phyloP scores from a whole-genome alignment of 1,140 invertebrate species.

The Drosophila novamexicana region DNA sequence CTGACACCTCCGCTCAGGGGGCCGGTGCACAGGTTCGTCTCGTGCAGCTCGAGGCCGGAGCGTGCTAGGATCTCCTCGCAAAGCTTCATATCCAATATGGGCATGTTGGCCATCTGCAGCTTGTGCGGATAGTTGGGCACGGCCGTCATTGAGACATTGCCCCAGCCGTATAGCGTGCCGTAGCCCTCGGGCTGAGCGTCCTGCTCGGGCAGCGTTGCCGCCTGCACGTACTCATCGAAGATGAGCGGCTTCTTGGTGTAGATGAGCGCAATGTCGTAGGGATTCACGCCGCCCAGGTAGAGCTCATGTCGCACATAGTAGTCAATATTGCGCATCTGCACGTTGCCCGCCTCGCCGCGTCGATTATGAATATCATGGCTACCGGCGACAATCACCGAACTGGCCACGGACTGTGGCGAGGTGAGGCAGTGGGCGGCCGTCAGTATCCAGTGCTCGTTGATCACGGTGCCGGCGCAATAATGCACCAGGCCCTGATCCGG shows the following conservation, averaged over 20 bases:
- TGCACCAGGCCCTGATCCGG: conserved; percentile 72
- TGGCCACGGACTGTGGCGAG: conserved; percentile 64
- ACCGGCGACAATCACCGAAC: conserved; percentile 77
- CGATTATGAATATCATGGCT: conserved; percentile 73
- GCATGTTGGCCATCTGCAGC: conserved; percentile 84
- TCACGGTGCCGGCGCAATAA: conserved; percentile 80
- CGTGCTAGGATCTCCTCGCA: conserved; percentile 73
- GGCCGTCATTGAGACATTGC: conserved; percentile 84
- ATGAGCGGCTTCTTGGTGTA: conserved; percentile 82
- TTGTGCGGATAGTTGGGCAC: conserved; percentile 82
- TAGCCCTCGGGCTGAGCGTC: conserved; percentile 84
- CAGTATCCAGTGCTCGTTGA: conserved; percentile 81
- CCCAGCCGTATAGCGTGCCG: conserved; percentile 85
- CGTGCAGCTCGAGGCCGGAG: conserved; percentile 78
- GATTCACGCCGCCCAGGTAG: conserved; percentile 83
- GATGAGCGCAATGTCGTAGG: conserved; percentile 86
- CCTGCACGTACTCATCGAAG: conserved; percentile 82
- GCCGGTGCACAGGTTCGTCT: conserved; percentile 85
- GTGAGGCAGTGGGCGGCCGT: conserved; percentile 81
- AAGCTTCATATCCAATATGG: conserved; percentile 83
- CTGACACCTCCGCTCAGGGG: conserved; percentile 85
- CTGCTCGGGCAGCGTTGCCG: conserved; percentile 84
- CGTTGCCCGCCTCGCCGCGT: conserved; percentile 50
- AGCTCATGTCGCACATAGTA: conserved; percentile 74
- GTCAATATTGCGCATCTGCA: conserved; percentile 76